These are phyloP conservation scores for Subanguina moxae DNA, from an alignment of 1,140 invertebrate genomes.

Conservation along the genomic window DNA sequence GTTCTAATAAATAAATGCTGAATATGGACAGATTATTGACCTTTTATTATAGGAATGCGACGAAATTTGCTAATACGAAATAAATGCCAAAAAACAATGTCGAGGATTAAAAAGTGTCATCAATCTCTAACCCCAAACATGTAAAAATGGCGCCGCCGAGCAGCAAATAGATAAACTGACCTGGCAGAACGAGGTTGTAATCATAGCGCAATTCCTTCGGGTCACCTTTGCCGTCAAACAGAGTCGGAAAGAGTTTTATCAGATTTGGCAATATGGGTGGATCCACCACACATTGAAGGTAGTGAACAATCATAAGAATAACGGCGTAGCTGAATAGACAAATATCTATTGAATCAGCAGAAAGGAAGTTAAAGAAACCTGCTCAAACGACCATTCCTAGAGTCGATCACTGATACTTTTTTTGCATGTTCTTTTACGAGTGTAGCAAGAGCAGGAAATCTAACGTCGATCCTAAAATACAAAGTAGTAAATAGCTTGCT, in stretches of 20 bases:
- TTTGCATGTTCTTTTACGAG: background rate
- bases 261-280: constrained; percentile 57
- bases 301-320: constrained; percentile 89
- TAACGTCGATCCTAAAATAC: background rate
- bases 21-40: too few relatives aligned
- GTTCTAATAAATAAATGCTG: too few relatives aligned
- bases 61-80: too few relatives aligned
- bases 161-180: constrained; percentile 18
- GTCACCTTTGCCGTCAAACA: constrained; percentile 28
- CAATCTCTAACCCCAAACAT: too few relatives aligned
- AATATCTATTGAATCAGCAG: background rate
- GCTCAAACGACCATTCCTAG: background rate
- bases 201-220: constrained; percentile 27
- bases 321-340: constrained; percentile 63
- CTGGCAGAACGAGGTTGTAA: constrained; percentile 17
- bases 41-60: too few relatives aligned
- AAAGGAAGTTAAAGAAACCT: background rate
- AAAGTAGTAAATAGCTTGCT: background rate
- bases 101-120: too few relatives aligned
- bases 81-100: too few relatives aligned
- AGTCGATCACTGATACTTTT: background rate
- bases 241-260: constrained; percentile 31
- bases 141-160: constrained; percentile 19
- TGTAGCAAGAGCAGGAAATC: background rate
- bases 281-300: constrained; percentile 76